Evolutionary conservation across 2,113 vertebrate species (phyloP), one percentile per base, ranked within the genome.

Genomic region (Siphamia tubifer): DNA sequence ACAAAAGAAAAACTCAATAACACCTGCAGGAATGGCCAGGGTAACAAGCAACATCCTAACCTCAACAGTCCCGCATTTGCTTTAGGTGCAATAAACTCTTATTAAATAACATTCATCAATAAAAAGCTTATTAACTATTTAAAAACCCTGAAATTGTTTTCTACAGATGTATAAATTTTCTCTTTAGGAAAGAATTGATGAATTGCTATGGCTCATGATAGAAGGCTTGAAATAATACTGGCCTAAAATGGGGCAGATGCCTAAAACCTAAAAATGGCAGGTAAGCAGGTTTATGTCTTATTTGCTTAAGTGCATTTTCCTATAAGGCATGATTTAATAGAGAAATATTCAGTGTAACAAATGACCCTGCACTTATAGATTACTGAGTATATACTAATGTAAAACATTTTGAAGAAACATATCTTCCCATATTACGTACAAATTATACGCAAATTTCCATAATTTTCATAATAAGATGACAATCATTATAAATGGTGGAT

Each of bases 121-220:
- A n/a, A 15, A 61, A 57, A 70, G 17, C 16, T 54, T 16, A 35
- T 35, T 35, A 30, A 64, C 31, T 51, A n/a, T n/a, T n/a, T n/a
- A n/a, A n/a, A n/a, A n/a, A n/a, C n/a, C n/a, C n/a, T n/a, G n/a
- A n/a, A n/a, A n/a, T n/a, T n/a, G n/a, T n/a, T n/a, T n/a, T n/a
- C n/a, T n/a, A n/a, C n/a, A n/a, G n/a, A n/a, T n/a, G n/a, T n/a
- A n/a, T n/a, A 44, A 64, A 47, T 17, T 15, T 15, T 10, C 48
- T 44, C 51, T 17, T 55, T 23, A 2, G 31, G 32, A 62, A 76
- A 19, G 78, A 60, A 82, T 76, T 72, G 30, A 66, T 48, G n/a
- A 60, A 38, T 32, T 52, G 45, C 70, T 63, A 83, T 72, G 68
- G 73, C 68, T 82, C 49, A 1, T 34, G 58, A 56, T 13, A 64